These are phyloP conservation scores for Mylabris sibirica DNA, from an alignment of 2,888 invertebrate genomes.

Conservation along the genomic window DNA sequence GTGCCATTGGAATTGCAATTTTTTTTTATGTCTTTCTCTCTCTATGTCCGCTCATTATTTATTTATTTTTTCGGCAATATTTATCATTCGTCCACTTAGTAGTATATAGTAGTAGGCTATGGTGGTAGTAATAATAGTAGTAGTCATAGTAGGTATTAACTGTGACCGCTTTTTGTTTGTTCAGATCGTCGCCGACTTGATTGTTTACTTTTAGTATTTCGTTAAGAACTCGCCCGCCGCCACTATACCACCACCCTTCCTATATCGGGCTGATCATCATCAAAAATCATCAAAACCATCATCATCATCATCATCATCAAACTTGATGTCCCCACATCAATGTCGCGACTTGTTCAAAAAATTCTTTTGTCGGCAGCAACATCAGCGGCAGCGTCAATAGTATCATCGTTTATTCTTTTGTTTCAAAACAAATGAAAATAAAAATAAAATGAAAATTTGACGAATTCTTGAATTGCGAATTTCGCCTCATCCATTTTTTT, in stretches of 20 bases:
- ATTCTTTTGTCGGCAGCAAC: conserved; percentile 52
- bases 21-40: neutral
- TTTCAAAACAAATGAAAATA: neutral
- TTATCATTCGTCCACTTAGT: neutral
- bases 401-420: conserved; percentile 12
- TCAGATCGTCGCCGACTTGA: conserved; percentile 1
- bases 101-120: neutral
- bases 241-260: neutral
- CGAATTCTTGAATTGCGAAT: neutral
- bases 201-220: neutral
- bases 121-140: too few relatives aligned
- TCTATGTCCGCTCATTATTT: neutral
- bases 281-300: neutral
- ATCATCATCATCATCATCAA: conserved; percentile 10
- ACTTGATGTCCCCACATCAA: conserved; percentile 44
- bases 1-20: too few relatives aligned
- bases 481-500: neutral
- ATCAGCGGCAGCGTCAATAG: conserved; percentile 14
- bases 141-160: neutral
- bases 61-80: neutral
- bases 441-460: neutral
- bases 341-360: conserved; percentile 55
- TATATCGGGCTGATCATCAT: too few relatives aligned
- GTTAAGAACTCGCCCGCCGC: neutral
- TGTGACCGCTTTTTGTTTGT: conserved; percentile 30